phyloP scores from a whole-genome alignment of 2,797 vertebrate species.

The Semaprochilodus insignis region DNA sequence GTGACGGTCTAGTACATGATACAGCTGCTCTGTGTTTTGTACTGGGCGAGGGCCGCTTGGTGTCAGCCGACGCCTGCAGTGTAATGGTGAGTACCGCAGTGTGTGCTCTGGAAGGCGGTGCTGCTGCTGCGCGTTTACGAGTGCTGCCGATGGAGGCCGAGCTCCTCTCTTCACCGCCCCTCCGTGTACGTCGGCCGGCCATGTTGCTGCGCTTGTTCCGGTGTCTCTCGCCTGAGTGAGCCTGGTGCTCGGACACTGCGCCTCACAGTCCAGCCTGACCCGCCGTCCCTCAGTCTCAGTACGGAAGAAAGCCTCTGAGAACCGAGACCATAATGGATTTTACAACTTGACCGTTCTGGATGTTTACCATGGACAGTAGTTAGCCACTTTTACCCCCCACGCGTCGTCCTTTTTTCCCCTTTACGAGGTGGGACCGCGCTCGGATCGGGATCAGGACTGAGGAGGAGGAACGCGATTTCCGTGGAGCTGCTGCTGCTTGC shows the following conservation, averaged over 20 bases:
- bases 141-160: slow-evolving; percentile 65
- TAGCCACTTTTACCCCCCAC: slow-evolving; percentile 23
- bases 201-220: slow-evolving; percentile 86
- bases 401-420: slow-evolving; percentile 18
- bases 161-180: slow-evolving; percentile 44
- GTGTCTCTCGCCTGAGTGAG: slow-evolving; percentile 76
- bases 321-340: slow-evolving; percentile 72
- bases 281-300: slow-evolving; percentile 62
- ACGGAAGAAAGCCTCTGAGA: slow-evolving; percentile 47
- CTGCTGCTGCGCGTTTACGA: neutral
- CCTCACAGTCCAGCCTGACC: slow-evolving; percentile 63
- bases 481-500: slow-evolving; percentile 59
- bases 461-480: slow-evolving; percentile 70
- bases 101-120: neutral
- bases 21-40: neutral
- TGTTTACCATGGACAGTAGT: slow-evolving; percentile 31
- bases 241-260: slow-evolving; percentile 68
- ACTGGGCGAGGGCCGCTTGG: slow-evolving; percentile 37
- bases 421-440: slow-evolving; percentile 69
- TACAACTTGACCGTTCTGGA: slow-evolving; percentile 67
- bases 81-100: slow-evolving; percentile 36
- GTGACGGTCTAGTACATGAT: too few species aligned
- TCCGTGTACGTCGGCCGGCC: slow-evolving; percentile 75
- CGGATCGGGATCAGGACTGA: slow-evolving; percentile 65
- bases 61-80: slow-evolving; percentile 46